A percentile compares a stretch with the other conserved stretches of the same genome.
These are phyloP conservation scores for Mya arenaria DNA, from an alignment of 1,140 invertebrate genomes.

Conservation along the genomic window DNA sequence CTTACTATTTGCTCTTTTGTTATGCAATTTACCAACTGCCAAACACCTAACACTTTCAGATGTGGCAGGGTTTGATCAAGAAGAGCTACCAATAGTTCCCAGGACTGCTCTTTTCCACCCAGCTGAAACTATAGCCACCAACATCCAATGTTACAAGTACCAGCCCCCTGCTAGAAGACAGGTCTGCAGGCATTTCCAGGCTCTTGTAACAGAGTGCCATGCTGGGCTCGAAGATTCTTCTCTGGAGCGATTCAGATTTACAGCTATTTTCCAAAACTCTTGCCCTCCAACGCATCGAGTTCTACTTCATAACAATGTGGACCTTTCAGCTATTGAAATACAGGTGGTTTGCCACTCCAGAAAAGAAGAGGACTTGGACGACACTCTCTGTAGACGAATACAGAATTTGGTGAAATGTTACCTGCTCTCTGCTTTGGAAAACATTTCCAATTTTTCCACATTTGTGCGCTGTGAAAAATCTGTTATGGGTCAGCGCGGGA, in stretches of 20 bases:
- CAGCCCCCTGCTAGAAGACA: background rate
- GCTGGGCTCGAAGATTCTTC: background rate
- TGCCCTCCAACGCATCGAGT: background rate
- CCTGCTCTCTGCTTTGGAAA: conserved; percentile 12
- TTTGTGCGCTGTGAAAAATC: conserved; percentile 13
- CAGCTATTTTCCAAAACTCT: conserved; percentile 1
- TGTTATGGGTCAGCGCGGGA: background rate
- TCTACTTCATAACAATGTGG: background rate
- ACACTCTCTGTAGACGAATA: background rate
- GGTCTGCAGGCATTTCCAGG: conserved; percentile 23
- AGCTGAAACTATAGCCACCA: background rate
- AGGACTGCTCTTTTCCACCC: background rate
- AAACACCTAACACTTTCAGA: too few species aligned
- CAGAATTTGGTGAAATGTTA: background rate
- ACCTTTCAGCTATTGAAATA: conserved; percentile 2
- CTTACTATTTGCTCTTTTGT: too few species aligned
- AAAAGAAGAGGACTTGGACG: background rate
- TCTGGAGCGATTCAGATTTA: conserved; percentile 2
- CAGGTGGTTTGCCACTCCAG: conserved; percentile 12
- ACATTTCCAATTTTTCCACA: background rate
- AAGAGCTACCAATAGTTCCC: background rate
- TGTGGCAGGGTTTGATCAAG: conserved; percentile 21
- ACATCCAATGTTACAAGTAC: conserved; percentile 31
- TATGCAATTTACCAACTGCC: too few species aligned
- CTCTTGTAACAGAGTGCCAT: background rate